These are phyloP conservation scores for Acanthornis magna DNA, from an alignment of 2,797 vertebrate species.

Conservation along the genomic window DNA sequence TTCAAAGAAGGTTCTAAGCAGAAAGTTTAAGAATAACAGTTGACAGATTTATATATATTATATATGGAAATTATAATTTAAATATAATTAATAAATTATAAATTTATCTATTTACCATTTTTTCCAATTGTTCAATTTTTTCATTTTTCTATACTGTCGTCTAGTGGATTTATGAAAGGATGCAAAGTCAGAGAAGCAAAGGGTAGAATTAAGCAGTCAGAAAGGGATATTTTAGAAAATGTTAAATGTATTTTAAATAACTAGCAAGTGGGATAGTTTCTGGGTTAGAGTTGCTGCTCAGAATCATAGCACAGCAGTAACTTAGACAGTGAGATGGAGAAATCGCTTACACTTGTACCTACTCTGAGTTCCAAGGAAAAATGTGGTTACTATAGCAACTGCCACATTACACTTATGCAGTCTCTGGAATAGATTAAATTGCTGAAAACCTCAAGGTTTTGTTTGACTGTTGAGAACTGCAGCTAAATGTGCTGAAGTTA, in stretches of 20 bases:
- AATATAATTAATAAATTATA: background rate
- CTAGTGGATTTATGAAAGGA: background rate
- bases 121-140: background rate
- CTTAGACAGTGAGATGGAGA: conserved; percentile 4
- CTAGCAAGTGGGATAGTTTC: background rate
- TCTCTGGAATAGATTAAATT: conserved; percentile 48
- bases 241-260: background rate
- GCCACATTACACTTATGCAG: conserved; percentile 45
- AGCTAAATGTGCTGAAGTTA: conserved; percentile 28
- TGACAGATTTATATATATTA: background rate
- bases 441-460: conserved; percentile 42
- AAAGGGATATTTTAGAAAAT: background rate
- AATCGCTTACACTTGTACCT: background rate
- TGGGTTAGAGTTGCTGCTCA: background rate
- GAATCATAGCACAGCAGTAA: background rate
- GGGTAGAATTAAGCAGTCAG: background rate
- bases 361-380: conserved; percentile 13
- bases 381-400: conserved; percentile 63
- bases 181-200: background rate
- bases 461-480: conserved; percentile 22
- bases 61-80: background rate
- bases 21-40: background rate
- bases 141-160: background rate
- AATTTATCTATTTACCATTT: background rate
- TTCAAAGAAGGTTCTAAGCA: background rate